Evolutionary conservation across 2,797 vertebrate genomes (phyloP).

Genomic region (Neosalanx taihuensis): DNA sequence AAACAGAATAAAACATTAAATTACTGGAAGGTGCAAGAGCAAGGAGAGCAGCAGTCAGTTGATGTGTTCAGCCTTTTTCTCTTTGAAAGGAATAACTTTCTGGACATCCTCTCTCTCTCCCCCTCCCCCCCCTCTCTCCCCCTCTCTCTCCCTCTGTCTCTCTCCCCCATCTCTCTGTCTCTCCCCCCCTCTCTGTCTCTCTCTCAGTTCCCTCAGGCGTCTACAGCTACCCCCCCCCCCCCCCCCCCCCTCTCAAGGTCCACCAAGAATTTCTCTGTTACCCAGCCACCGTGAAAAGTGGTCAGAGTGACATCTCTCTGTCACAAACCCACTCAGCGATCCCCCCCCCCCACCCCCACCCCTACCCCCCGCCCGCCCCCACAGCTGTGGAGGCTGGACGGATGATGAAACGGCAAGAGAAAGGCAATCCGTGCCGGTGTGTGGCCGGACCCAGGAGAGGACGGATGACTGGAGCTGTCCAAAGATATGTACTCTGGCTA

Average conservation of each 20-base stretch:
- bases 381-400: not conserved
- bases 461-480: not conserved
- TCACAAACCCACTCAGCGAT: constrained; percentile 10
- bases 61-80: not conserved
- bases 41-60: constrained; percentile 10
- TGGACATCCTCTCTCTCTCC: not conserved
- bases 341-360: not conserved
- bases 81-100: not conserved
- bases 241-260: too few species aligned
- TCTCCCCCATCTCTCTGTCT: too few species aligned
- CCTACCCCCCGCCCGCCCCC: too few species aligned
- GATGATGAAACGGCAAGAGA: constrained; percentile 4
- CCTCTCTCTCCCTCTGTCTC: too few species aligned
- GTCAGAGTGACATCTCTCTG: constrained; percentile 25
- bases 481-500: not conserved
- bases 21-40: not conserved
- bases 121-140: too few species aligned
- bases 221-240: too few species aligned
- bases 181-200: too few species aligned
- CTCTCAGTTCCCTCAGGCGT: not conserved
- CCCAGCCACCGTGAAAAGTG: not conserved
- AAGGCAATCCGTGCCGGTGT: constrained; percentile 5
- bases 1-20: not conserved
- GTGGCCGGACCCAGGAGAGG: not conserved
- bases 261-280: not conserved